Evolutionary conservation across 2,113 vertebrate genomes (phyloP).

Genomic region (Cyanoramphus novaezelandiae): DNA sequence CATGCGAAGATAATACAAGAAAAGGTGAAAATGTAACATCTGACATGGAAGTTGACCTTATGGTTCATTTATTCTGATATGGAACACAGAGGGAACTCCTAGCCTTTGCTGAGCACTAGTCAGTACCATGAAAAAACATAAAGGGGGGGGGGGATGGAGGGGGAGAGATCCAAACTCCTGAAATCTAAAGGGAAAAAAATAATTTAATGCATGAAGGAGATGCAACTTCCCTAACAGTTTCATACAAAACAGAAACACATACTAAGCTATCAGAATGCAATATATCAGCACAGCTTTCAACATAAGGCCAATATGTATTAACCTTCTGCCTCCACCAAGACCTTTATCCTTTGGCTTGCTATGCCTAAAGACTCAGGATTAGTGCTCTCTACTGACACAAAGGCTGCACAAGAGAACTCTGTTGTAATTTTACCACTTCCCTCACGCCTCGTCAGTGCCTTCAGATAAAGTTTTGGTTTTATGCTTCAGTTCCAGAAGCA

Average conservation of each 20-base stretch:
- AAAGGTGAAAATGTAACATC: neutral
- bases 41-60: neutral
- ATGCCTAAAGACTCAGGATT: neutral
- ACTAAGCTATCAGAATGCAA: neutral
- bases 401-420: accelerated
- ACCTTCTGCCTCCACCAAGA: neutral
- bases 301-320: neutral
- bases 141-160: neutral
- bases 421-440: neutral
- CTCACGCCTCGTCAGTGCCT: neutral
- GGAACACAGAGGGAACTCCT: neutral
- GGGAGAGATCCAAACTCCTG: neutral
- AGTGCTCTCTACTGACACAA: neutral
- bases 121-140: neutral
- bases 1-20: neutral
- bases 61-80: neutral
- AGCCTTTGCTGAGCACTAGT: neutral
- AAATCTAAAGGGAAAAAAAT: neutral
- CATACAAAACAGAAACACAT: neutral
- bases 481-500: neutral
- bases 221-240: neutral
- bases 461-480: neutral
- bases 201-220: neutral
- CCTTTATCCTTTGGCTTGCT: neutral
- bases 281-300: neutral